Evolutionary conservation across 2,113 vertebrate species (phyloP).

Genomic region (Oostethus manadensis): DNA sequence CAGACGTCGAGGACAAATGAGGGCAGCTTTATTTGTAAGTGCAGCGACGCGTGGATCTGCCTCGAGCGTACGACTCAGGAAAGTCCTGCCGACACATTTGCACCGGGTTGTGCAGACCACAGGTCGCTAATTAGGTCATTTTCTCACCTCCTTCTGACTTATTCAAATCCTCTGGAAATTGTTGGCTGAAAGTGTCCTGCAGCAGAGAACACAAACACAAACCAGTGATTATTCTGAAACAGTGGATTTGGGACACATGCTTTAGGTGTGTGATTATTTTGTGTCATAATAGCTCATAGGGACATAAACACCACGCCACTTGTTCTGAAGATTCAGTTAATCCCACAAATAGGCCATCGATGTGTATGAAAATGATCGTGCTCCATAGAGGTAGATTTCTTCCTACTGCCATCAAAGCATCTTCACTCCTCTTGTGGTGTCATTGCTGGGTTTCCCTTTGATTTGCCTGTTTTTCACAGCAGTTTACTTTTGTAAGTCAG

Average conservation of each 20-base stretch:
- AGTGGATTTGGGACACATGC: background rate
- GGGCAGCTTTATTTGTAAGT: constrained; percentile 10
- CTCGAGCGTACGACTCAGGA: constrained; percentile 30
- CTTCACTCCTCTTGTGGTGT: background rate
- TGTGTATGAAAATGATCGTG: too few relatives aligned
- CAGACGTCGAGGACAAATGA: constrained; percentile 35
- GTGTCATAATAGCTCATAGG: background rate
- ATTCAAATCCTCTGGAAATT: constrained; percentile 23
- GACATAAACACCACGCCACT: too few relatives aligned
- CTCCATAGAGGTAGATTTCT: background rate
- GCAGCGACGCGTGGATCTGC: constrained; percentile 41
- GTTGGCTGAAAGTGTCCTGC: constrained; percentile 32
- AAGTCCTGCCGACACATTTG: constrained; percentile 32
- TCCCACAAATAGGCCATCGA: background rate
- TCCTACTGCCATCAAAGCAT: background rate
- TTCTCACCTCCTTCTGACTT: constrained; percentile 26
- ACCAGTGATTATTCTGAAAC: constrained; percentile 27
- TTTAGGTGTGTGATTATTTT: background rate
- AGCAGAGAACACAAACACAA: constrained; percentile 44
- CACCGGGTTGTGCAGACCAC: constrained; percentile 21
- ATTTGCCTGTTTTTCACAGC: background rate
- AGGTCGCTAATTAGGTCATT: constrained; percentile 46
- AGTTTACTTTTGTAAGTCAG: constrained; percentile 31
- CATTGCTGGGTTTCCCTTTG: too few relatives aligned
- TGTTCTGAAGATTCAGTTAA: too few relatives aligned